Evolutionary conservation across 2,113 vertebrate species (phyloP).

Genomic region (Lasiurus borealis): DNA sequence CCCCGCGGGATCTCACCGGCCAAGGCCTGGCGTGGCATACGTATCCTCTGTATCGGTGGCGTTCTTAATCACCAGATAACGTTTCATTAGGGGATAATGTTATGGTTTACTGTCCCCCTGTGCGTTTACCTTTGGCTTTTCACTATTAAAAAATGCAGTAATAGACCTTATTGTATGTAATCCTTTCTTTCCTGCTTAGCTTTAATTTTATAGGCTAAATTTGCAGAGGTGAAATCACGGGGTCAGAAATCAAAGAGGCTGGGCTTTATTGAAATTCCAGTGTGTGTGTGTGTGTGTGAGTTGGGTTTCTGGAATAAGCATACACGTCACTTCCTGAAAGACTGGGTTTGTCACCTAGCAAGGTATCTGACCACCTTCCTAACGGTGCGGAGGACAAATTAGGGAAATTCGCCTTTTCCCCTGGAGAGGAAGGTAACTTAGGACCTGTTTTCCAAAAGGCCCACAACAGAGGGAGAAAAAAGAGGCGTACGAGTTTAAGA

Average conservation of each 20-base stretch:
- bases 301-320: background rate
- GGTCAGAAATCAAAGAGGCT: background rate
- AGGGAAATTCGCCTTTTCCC: background rate
- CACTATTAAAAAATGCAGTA: background rate
- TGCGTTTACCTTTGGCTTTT: background rate
- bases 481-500: background rate
- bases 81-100: background rate
- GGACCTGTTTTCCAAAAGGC: background rate
- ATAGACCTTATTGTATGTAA: background rate
- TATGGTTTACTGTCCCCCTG: background rate
- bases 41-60: background rate
- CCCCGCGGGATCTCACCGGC: background rate
- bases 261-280: background rate
- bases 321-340: background rate
- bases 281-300: background rate
- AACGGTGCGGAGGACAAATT: background rate
- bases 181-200: constrained; percentile 8
- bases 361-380: background rate
- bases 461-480: background rate
- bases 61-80: background rate
- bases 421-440: background rate
- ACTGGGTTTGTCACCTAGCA: background rate
- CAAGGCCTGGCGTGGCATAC: background rate
- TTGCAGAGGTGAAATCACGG: constrained; percentile 30
- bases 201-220: constrained; percentile 37